Evolutionary conservation across 2,113 vertebrate genomes (phyloP).

Genomic region (Martes martes): DNA sequence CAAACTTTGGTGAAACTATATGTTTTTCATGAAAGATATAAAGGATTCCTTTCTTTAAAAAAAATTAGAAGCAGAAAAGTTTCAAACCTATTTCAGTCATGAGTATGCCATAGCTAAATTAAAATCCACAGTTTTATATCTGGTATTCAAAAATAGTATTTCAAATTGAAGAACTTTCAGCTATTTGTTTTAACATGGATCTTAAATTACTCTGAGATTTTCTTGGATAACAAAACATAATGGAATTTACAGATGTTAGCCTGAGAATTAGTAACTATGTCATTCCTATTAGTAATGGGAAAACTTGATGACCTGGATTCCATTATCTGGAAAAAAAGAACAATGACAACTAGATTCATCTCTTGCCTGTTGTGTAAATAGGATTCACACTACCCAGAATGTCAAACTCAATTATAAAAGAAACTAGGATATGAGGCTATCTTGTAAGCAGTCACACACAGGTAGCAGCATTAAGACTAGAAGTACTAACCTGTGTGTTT

Average conservation of each 20-base stretch:
- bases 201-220: constrained; percentile 47
- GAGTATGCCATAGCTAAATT: neutral
- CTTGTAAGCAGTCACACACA: neutral
- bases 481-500: neutral
- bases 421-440: neutral
- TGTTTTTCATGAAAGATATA: constrained; percentile 24
- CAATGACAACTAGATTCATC: neutral
- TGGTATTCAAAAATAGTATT: constrained; percentile 26
- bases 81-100: neutral
- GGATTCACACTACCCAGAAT: neutral
- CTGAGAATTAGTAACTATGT: constrained; percentile 32
- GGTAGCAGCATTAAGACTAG: neutral
- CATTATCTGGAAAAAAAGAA: neutral
- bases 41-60: neutral
- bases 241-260: neutral
- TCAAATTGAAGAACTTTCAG: neutral
- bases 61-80: constrained; percentile 19
- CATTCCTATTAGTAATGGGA: neutral
- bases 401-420: neutral
- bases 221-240: constrained; percentile 21
- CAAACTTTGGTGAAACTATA: neutral
- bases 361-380: constrained; percentile 26
- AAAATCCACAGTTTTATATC: neutral
- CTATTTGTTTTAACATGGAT: constrained; percentile 50
- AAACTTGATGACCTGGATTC: neutral